Base-by-base conservation (phyloP, 2,888 invertebrate species). In the Drosophila colorata region DNA sequence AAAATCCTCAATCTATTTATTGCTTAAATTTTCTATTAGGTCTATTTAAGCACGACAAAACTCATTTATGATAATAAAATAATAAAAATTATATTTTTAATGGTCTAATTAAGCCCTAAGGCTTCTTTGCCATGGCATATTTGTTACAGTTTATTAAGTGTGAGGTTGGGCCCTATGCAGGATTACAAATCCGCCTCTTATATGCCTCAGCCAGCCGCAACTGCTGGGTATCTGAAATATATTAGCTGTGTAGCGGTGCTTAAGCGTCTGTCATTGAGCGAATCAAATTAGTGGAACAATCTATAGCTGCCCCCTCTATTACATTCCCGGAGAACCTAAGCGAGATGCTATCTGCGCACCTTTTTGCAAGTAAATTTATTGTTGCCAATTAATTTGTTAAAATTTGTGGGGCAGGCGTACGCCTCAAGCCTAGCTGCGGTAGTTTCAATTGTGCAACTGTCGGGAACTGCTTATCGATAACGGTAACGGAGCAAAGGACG, bases 311-410 rank as follows among this genome's bases (percentile, higher is more conserved):
- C 14, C 14, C n/a, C 51, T 40, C 37, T 8, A 35, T 25, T 31
- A 33, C 63, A 74, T 49, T 40, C 53, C 55, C 40, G 31, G 38
- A 31, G 37, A 55, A 38, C 44, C 44, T 46, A 65, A 55, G 60
- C 51, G 65, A 64, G 85, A 88, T 87, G 58, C 69, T 87, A 86
- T 88, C 85, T 65, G 75, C 58, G 66, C 82, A 87, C 89, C 82
- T 88, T 85, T 88, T 88, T 76, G 82, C 86, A 77, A 80, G 73
- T 57, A 41, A 88, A 90, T 90, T 90, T 90, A 90, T 90, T 87
- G 90, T 87, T 86, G 87, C 90, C 90, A 90, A 90, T 90, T 90
- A 90, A 90, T 90, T 90, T 90, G 90, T 90, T 90, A 90, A 90
- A 90, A 88, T 90, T 89, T 90, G 87, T 88, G 67, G 85, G 84